Percentiles rank a stretch among this genome's conserved stretches.
Evolutionary conservation across 2,113 vertebrate genomes (phyloP).

Genomic region (Noctilio leporinus): DNA sequence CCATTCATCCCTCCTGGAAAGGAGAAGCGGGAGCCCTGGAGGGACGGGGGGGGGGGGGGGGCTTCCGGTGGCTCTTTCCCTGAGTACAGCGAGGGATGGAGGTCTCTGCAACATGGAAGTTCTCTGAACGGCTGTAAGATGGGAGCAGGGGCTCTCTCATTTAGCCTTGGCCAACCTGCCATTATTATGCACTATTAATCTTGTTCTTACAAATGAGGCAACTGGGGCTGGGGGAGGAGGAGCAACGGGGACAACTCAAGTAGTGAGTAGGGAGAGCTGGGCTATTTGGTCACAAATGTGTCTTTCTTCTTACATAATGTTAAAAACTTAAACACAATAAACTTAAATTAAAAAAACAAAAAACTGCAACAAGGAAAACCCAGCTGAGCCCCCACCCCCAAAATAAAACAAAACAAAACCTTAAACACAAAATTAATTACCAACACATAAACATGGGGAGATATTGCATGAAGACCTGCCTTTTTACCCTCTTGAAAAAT

Average conservation of each 20-base stretch:
- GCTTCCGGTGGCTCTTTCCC: fast-evolving
- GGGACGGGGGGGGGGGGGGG: no score
- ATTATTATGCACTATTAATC: fast-evolving
- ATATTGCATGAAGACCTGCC: no score
- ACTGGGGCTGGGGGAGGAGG: no score
- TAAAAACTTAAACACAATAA: neutral
- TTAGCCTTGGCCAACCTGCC: no score
- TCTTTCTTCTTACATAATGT: neutral
- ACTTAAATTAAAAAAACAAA: no score
- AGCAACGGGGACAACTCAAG: neutral
- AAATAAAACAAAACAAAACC: no score
- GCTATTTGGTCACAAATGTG: neutral
- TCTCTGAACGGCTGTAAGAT: neutral
- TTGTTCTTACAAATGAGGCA: no score
- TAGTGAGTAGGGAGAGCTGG: neutral
- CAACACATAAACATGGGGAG: neutral
- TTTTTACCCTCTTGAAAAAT: neutral
- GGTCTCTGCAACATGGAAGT: fast-evolving
- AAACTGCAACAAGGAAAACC: no score
- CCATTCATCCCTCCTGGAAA: fast-evolving
- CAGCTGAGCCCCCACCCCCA: no score
- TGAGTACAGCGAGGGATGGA: neutral
- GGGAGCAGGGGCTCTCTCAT: fast-evolving
- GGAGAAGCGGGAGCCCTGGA: neutral
- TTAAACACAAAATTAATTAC: neutral